These are phyloP conservation scores for Botrylloides violaceus DNA, from an alignment of 23 tunicate species.

Conservation along the genomic window DNA sequence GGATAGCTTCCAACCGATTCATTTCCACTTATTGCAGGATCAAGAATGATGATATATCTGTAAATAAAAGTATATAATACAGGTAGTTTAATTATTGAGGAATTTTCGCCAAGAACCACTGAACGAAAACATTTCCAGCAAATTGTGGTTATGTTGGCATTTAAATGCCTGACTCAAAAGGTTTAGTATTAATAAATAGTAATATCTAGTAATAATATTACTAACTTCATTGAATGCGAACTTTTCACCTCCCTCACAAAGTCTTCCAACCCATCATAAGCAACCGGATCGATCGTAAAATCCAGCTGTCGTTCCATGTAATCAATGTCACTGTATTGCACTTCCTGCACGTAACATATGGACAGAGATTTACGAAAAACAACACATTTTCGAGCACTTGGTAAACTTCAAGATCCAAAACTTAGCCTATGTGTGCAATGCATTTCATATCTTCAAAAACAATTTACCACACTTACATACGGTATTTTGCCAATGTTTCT, in stretches of 20 bases:
- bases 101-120: too few relatives aligned
- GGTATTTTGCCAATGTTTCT: constrained; percentile 5
- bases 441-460: background rate
- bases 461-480: constrained; percentile 38
- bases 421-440: background rate
- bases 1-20: constrained; percentile 80
- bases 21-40: constrained; percentile 90
- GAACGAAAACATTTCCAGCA: too few relatives aligned
- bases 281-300: constrained; percentile 74
- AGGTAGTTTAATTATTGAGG: too few relatives aligned
- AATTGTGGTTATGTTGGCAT: too few relatives aligned
- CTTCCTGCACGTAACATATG: constrained; percentile 41
- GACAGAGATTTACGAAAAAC: background rate
- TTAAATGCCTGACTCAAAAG: too few relatives aligned
- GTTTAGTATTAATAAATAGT: too few relatives aligned
- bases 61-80: too few relatives aligned
- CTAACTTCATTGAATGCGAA: constrained; percentile 76
- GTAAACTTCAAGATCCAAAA: background rate
- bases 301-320: constrained; percentile 99
- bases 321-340: constrained; percentile 96
- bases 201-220: too few relatives aligned
- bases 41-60: constrained; percentile 96
- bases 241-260: constrained; percentile 50
- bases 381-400: background rate
- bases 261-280: constrained; percentile 76